A percentile compares a stretch with the other conserved stretches of the same genome.
phyloP scores from a whole-genome alignment of 2,888 invertebrate species.

The Aporophyla nigra region DNA sequence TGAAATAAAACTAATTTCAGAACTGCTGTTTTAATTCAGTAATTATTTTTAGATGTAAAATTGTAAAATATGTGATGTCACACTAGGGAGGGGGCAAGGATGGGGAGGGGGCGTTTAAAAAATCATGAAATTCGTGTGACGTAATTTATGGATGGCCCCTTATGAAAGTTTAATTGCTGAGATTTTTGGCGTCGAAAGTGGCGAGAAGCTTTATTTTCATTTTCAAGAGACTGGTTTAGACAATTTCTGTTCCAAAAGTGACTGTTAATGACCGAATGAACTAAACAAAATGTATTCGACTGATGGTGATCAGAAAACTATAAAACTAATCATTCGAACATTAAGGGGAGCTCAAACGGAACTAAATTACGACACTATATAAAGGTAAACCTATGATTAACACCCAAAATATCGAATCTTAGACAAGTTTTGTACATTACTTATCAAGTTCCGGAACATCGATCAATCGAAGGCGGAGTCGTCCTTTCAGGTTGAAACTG shows the following conservation, averaged over 20 bases:
- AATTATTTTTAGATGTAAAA: too few species aligned
- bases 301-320: conserved; percentile 11
- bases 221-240: neutral
- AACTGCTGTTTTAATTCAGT: too few species aligned
- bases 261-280: neutral
- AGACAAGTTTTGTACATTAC: conserved; percentile 36
- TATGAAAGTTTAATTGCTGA: too few species aligned
- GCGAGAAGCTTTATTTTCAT: too few species aligned
- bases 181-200: too few species aligned
- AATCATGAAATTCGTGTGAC: too few species aligned
- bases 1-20: too few species aligned
- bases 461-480: conserved; percentile 52
- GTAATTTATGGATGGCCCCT: too few species aligned
- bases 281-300: neutral
- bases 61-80: too few species aligned
- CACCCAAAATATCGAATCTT: conserved; percentile 37
- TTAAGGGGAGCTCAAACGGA: conserved; percentile 30
- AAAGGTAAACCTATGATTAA: conserved; percentile 12
- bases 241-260: neutral
- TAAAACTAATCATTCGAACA: conserved; percentile 12
- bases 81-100: too few species aligned
- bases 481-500: conserved; percentile 40
- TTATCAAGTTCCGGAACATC: conserved; percentile 37
- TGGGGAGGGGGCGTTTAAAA: too few species aligned
- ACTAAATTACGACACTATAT: conserved; percentile 5